Percentiles rank a stretch among this genome's conserved stretches.
Conservation (phyloP, 1,140 invertebrate species). For the Hycleus phaleratus region DNA sequence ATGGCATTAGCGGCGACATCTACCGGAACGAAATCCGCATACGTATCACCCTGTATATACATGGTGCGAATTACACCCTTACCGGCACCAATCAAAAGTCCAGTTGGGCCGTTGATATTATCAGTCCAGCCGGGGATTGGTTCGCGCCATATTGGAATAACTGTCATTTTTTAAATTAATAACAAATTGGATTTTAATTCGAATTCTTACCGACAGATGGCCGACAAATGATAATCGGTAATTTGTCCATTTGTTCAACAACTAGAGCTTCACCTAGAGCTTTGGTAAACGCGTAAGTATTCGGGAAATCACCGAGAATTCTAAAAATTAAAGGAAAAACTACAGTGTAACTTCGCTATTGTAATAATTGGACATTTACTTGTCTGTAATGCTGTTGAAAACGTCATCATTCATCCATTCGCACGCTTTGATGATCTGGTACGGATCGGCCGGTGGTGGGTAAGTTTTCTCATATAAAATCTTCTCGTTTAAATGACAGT, state of each 20-base stretch:
- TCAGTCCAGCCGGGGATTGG: constrained; percentile 82
- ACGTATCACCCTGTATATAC: constrained; percentile 64
- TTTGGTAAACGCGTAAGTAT: constrained; percentile 87
- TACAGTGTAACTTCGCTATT: neutral
- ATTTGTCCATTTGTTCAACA: constrained; percentile 44
- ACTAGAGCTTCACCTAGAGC: constrained; percentile 72
- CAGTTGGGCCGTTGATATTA: constrained; percentile 81
- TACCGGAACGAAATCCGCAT: constrained; percentile 77
- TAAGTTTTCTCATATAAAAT: constrained; percentile 63
- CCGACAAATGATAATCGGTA: constrained; percentile 79
- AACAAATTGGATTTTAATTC: neutral
- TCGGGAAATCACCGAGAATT: constrained; percentile 74
- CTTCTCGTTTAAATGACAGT: constrained; percentile 59
- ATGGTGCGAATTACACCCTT: constrained; percentile 77
- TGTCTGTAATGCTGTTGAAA: constrained; percentile 26
- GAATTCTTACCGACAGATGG: constrained; percentile 71
- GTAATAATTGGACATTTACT: constrained; percentile 19
- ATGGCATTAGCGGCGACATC: constrained; percentile 73
- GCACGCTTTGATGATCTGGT: constrained; percentile 57
- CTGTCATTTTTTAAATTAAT: constrained; percentile 28
- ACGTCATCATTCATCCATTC: constrained; percentile 60
- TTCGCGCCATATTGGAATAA: constrained; percentile 68
- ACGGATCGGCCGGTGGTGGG: constrained; percentile 61
- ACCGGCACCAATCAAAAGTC: constrained; percentile 64
- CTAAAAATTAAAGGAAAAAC: constrained; percentile 36